phyloP scores from a whole-genome alignment of 2,113 vertebrate species.

The Rhinogobius similis region DNA sequence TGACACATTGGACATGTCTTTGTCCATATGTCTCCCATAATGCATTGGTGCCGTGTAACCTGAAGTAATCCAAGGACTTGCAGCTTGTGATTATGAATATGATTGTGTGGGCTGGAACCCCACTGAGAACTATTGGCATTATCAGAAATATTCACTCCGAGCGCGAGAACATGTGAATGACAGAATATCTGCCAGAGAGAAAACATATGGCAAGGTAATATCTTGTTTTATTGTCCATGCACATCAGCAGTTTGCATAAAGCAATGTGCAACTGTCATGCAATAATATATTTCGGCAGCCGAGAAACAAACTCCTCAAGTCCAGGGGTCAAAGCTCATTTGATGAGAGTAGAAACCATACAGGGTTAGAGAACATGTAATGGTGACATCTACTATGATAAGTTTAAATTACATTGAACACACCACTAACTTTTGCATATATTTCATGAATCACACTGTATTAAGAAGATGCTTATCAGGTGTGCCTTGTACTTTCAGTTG shows the following conservation, averaged over 20 bases:
- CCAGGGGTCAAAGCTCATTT: not conserved
- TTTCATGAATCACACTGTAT: not conserved
- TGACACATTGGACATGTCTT: not conserved
- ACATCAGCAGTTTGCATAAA: not conserved
- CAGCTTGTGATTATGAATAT: constrained; percentile 12
- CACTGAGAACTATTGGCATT: constrained; percentile 26
- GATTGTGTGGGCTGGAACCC: constrained; percentile 26
- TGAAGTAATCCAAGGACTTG: constrained; percentile 12
- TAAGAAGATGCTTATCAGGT: not conserved
- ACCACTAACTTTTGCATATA: not conserved
- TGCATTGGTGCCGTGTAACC: constrained; percentile 1
- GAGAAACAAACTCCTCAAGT: not conserved
- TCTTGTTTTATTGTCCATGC: constrained; percentile 17
- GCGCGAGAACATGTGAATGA: constrained; percentile 16
- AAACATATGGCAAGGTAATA: constrained; percentile 70
- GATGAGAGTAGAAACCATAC: not conserved
- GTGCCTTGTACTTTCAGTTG: not conserved
- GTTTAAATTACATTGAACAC: too few species aligned
- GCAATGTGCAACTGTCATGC: not conserved
- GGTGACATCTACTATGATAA: too few species aligned
- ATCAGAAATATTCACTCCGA: constrained; percentile 31
- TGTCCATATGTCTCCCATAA: constrained; percentile 1
- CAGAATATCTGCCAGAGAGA: constrained; percentile 41
- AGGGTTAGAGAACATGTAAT: too few species aligned
- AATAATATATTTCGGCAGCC: not conserved